Percentiles rank a stretch among this genome's conserved stretches.
Evolutionary conservation across 2,888 invertebrate species (phyloP).

Genomic region (Dolomedes plantarius): DNA sequence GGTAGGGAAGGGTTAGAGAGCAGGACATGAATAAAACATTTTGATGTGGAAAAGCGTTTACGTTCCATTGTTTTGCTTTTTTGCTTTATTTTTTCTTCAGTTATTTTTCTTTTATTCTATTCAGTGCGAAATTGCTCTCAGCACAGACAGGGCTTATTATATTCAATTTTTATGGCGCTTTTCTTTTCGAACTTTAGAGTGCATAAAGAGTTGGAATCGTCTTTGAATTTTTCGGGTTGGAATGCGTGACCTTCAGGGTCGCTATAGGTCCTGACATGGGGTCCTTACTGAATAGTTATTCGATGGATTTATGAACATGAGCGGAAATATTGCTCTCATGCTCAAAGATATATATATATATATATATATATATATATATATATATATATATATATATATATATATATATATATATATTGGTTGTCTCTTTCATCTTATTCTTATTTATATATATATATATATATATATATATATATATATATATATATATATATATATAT

Average conservation of each 20-base stretch:
- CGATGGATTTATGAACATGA: too few relatives aligned
- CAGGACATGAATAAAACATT: constrained; percentile 6
- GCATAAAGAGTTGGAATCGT: not conserved
- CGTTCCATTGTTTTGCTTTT: not conserved
- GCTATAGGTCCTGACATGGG: not conserved
- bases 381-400: too few relatives aligned
- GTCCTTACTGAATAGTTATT: too few relatives aligned
- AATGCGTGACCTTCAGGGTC: not conserved
- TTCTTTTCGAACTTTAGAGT: not conserved
- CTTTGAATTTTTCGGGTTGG: not conserved
- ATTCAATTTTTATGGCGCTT: not conserved
- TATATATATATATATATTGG: too few relatives aligned
- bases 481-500: too few relatives aligned
- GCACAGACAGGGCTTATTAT: constrained; percentile 3
- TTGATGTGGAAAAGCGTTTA: not conserved
- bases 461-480: too few relatives aligned
- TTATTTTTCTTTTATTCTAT: not conserved
- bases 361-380: too few relatives aligned
- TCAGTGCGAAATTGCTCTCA: not conserved
- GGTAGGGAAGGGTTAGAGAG: not conserved
- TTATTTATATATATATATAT: too few relatives aligned
- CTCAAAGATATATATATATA: too few relatives aligned
- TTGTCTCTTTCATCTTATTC: too few relatives aligned
- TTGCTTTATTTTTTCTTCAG: too few relatives aligned
- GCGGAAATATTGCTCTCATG: too few relatives aligned